Base-by-base conservation (phyloP, 23 tunicate genomes). In the Halocynthia roretzi region DNA sequence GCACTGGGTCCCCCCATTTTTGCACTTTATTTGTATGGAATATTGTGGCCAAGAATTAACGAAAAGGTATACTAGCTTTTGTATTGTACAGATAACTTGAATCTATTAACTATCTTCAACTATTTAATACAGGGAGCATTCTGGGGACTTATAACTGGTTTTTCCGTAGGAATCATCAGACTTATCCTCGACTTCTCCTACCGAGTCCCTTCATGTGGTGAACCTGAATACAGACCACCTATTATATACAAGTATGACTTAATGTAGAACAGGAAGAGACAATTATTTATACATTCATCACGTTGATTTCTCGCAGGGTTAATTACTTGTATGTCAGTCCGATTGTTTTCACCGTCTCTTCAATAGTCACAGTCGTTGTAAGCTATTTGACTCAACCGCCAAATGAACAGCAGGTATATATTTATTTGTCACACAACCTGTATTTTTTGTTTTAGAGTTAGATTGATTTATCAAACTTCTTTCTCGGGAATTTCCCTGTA, bases 1-100 rank as follows among this genome's bases (percentile, higher is more conserved):
- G 86, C 95, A 15, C 76, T 88, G 19, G 95, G 87, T 19, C 84
- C 95, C 18, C 95, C 95, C 7, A 83, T 88, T 21, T 77, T 83
- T 48, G 80, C 73, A 15, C 81, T 88, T 14, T 88, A 83, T 73
- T 51, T 88, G 19, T 77, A 77, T 49, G 95, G 83, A 6, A 68
- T 88, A 14, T 20, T 80, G 77, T 88, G 95, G 86, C 83, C 95
- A 56, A 66, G 87, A 71, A 56, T 70, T 6, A 88, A 88, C 60
- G 95, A 88, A 67, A 70, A 83, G 84, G 95, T 88, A 51, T 31
- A 31, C 44, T 31, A 31, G 44, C 44, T 31, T 0, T 31, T 31
- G 44, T 4, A 31, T 31, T 31, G 44, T 31, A 31, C 44, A 31
- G 44, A 31, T 31, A 31, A 31, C 44, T 31, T 31, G 1, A 31